Base-by-base conservation (phyloP, 2,888 invertebrate species). In the Crematogaster levior region DNA sequence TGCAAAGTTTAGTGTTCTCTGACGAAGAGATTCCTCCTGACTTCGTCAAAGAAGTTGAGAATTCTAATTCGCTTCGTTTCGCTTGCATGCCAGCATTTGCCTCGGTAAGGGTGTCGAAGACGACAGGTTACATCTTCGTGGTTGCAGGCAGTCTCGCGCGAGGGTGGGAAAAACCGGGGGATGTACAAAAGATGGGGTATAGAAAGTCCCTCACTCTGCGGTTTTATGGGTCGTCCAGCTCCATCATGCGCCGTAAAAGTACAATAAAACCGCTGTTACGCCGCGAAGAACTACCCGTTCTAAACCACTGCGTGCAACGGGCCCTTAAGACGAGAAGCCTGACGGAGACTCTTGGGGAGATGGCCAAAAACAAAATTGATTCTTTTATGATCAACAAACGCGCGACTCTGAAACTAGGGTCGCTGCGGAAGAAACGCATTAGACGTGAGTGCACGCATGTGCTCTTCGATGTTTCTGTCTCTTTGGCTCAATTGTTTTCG, bases 201-300 rank as follows among this genome's bases (percentile, higher is more conserved):
- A 88, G 90, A 91, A 89, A 90, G 88, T 88, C 89, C 86, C 89
- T 87, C 86, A 89, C 88, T 84, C 77, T 81, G 86, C 83, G 90
- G 90, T 94, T 94, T 94, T 94, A 94, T 93, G 91, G 93, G 87
- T 93, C 94, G 93, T 94, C 93, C 94, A 93, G 93, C 91, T 94
- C 92, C 93, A 94, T 94, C 93, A 94, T 91, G 92, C 90, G 89
- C 91, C 93, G 93, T 94, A 94, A 94, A 94, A 94, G 92, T 91
- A 93, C 93, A 93, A 94, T 94, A 94, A 94, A 94, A 94, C 90
- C 91, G 90, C 91, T 92, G 93, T 93, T 94, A 92, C 92, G 87
- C 87, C 91, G 87, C 85, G 87, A 87, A 85, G 89, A 91, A 89
- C 85, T 88, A 90, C 85, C 81, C 88, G 90, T 88, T 90, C 88